These are phyloP conservation scores for Aselliscus stoliczkanus DNA, from an alignment of 2,797 vertebrate species.

Conservation along the genomic window DNA sequence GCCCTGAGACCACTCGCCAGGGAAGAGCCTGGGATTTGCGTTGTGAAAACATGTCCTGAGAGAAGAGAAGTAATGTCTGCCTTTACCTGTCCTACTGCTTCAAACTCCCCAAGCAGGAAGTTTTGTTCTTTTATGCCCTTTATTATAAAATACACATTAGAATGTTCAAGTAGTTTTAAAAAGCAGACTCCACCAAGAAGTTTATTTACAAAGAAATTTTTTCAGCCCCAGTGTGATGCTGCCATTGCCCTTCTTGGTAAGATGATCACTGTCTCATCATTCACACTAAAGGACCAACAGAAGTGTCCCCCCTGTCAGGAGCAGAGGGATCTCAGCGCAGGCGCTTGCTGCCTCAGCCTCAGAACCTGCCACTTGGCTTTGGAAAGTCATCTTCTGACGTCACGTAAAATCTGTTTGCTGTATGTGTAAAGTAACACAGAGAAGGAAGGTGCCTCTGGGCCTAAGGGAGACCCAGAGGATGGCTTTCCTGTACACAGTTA, in stretches of 20 bases:
- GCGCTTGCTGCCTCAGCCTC: neutral
- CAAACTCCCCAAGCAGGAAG: neutral
- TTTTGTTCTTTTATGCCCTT: neutral
- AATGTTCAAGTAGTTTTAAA: neutral
- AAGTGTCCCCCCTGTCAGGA: neutral
- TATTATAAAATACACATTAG: neutral
- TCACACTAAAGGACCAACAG: accelerated
- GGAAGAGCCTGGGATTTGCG: neutral
- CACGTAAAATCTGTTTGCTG: neutral
- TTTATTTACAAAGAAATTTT: neutral
- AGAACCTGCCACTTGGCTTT: neutral
- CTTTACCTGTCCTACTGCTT: neutral
- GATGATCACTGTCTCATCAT: neutral
- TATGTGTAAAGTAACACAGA: neutral
- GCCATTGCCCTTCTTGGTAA: neutral
- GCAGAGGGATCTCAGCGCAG: neutral
- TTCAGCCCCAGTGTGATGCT: neutral
- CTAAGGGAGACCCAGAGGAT: too few species aligned
- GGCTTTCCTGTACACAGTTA: neutral
- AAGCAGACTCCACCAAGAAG: neutral
- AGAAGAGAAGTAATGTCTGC: neutral
- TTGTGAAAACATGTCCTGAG: neutral
- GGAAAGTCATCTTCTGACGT: neutral
- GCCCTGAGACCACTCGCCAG: neutral
- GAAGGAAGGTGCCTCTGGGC: neutral